Evolutionary conservation across 2,888 invertebrate genomes (phyloP), one percentile per base, ranked within the genome.

Genomic region (Ecdyonurus torrentis): DNA sequence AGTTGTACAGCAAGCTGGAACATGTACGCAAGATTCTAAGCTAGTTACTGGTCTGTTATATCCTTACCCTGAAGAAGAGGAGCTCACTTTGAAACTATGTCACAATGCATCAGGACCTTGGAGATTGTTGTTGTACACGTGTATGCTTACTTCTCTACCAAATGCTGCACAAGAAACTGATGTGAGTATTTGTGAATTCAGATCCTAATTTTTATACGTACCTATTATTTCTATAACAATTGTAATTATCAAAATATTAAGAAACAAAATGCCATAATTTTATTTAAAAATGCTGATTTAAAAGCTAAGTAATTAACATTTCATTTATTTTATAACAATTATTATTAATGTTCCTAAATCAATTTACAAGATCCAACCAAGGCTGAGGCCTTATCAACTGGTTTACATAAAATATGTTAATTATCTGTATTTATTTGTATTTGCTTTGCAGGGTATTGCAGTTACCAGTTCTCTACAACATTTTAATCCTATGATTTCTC

Each of bases 1-100:
- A 7, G 62, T 62, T 1, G 52, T 58, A 2, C 55, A 50, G 19
- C 37, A 62, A n/a, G 55, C 55, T n/a, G 62, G 62, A 18, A 25
- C 58, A n/a, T 5, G 22, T 20, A 62, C 25, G 18, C 58, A 62
- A 37, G 25, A 22, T 2, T 50, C 62, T 15, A 37, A 20, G 18
- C 25, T 18, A 22, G 50, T 62, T 23, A n/a, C 55, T 23, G 62
- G 62, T 23, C 20, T 62, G 1, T n/a, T 62, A 1, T 62, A 62
- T 19, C 19, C 25, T 18, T 58, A 24, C 18, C 58, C 62, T n/a
- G 58, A 25, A 2, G 25, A 2, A 2, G 50, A 22, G 23, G 3
- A 7, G 5, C 15, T 37, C 7, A 37, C 37, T 15, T 15, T 37
- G 37, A 5, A 37, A 37, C 37, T 37, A 15, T 37, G 37, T 37